phyloP scores from a whole-genome alignment of 2,113 vertebrate genomes.

The Corvus cornix region DNA sequence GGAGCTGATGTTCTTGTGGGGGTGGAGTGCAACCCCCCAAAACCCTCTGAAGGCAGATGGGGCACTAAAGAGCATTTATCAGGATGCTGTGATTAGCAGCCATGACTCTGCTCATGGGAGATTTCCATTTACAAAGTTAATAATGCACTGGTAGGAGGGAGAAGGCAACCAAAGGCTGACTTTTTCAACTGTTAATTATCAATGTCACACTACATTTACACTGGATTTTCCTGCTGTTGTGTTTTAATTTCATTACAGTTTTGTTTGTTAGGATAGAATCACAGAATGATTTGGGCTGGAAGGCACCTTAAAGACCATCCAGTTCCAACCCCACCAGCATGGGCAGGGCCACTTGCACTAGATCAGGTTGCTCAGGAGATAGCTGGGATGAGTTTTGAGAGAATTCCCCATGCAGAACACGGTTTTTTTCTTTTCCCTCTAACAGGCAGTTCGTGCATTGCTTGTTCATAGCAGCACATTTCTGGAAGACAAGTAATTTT shows the following conservation, averaged over 20 bases:
- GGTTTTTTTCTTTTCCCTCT: not conserved
- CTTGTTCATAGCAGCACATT: not conserved
- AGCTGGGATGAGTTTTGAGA: not conserved
- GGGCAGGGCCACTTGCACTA: not conserved
- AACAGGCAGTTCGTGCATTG: not conserved
- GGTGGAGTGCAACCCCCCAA: not conserved
- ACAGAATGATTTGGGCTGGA: not conserved
- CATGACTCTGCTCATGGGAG: not conserved
- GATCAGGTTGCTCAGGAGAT: not conserved
- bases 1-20: not conserved
- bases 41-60: not conserved
- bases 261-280: not conserved
- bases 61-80: not conserved
- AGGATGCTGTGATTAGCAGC: not conserved
- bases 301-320: not conserved
- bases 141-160: not conserved
- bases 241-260: not conserved
- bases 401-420: not conserved
- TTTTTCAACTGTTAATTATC: not conserved
- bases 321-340: not conserved
- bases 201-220: not conserved
- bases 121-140: not conserved
- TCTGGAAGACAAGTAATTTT: slow-evolving; percentile 2
- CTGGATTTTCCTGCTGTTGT: not conserved
- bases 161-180: not conserved